A percentile compares a stretch with the other conserved stretches of the same genome.
Conservation (phyloP, 1,140 invertebrate species). For the Lineus longissimus region DNA sequence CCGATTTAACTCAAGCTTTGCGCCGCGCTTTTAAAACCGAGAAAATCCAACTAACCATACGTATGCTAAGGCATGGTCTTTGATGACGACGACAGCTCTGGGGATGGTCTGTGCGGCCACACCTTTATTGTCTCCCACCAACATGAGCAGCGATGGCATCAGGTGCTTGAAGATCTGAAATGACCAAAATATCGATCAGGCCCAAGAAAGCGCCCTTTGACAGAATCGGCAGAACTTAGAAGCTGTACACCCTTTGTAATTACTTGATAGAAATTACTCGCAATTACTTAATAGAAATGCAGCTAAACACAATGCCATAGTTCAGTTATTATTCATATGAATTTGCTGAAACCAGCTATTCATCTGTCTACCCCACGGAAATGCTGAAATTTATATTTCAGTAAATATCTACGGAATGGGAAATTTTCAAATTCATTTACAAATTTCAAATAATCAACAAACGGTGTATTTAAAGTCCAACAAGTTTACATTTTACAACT, state of each 20-base stretch:
- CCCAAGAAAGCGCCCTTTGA: neutral
- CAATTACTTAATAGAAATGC: too few relatives aligned
- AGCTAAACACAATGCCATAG: too few relatives aligned
- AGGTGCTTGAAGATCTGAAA: slow-evolving; percentile 56
- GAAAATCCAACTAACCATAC: slow-evolving; percentile 39
- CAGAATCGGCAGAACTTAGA: neutral
- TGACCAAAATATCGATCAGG: neutral
- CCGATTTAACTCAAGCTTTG: neutral
- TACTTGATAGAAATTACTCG: neutral
- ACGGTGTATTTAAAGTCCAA: too few relatives aligned
- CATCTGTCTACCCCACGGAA: too few relatives aligned
- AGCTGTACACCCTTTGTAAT: neutral
- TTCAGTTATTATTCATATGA: neutral
- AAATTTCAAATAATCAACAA: too few relatives aligned
- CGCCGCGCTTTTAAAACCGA: neutral
- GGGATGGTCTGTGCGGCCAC: slow-evolving; percentile 49
- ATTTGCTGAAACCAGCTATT: neutral
- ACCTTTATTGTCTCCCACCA: slow-evolving; percentile 33
- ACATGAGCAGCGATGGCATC: slow-evolving; percentile 55
- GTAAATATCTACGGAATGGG: too few relatives aligned
- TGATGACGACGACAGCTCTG: slow-evolving; percentile 50
- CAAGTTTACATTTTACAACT: too few relatives aligned
- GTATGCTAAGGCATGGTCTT: slow-evolving; percentile 58
- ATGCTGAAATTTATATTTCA: too few relatives aligned
- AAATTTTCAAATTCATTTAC: too few relatives aligned